A percentile compares a stretch with the other conserved stretches of the same genome.
Conservation (phyloP, 2,113 vertebrate genomes). For the Lonchura striata region DNA sequence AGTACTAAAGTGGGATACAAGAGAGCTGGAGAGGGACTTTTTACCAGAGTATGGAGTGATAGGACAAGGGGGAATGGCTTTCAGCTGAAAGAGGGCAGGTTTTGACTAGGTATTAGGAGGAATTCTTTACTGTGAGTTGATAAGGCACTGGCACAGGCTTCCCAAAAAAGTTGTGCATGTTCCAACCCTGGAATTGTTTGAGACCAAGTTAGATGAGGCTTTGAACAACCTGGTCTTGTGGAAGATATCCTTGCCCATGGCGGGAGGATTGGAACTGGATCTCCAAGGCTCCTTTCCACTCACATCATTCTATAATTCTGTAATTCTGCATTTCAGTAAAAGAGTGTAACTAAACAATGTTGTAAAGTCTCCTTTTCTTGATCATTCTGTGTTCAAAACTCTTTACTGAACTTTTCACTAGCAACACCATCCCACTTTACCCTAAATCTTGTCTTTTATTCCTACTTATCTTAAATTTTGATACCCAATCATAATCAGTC, state of each 20-base stretch:
- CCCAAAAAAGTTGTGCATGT: background rate
- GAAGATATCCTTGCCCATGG: background rate
- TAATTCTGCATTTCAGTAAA: background rate
- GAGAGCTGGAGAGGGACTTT: background rate
- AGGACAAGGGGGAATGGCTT: background rate
- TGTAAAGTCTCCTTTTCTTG: background rate
- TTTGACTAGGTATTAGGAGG: background rate
- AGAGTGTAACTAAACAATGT: background rate
- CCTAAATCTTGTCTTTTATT: background rate
- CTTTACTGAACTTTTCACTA: background rate
- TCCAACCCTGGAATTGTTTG: background rate
- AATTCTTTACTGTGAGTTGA: background rate
- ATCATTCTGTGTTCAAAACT: background rate
- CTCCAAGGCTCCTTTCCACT: background rate
- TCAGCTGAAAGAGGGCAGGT: background rate
- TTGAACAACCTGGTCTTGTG: background rate
- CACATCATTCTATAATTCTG: background rate
- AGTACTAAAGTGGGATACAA: no score
- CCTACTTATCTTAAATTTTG: background rate
- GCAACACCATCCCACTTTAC: background rate
- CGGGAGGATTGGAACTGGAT: background rate
- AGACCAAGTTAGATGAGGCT: background rate
- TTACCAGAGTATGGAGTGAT: background rate
- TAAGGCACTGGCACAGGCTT: background rate
- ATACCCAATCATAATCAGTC: background rate